Percentiles rank a stretch among this genome's conserved stretches.
phyloP scores from a whole-genome alignment of 1,140 invertebrate species.

The Lucilia cuprina region DNA sequence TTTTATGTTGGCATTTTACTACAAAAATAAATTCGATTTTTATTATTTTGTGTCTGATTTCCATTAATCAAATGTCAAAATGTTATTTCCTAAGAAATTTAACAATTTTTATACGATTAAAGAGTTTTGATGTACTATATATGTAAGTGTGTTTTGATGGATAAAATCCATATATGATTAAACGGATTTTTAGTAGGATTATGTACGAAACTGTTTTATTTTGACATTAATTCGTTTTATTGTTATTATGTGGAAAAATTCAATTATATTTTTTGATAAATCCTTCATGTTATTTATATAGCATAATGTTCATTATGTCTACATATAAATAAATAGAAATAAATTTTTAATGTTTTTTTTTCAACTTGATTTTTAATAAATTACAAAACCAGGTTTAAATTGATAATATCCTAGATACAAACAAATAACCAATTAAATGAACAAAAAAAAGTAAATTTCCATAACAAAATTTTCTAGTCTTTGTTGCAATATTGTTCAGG shows the following conservation, averaged over 20 bases:
- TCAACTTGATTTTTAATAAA: too few relatives aligned
- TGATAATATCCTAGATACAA: neutral
- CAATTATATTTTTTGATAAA: neutral
- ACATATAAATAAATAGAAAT: too few relatives aligned
- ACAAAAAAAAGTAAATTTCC: neutral
- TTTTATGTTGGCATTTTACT: neutral
- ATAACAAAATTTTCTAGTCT: neutral
- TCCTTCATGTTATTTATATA: neutral
- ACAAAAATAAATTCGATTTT: neutral
- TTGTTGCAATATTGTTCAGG: neutral
- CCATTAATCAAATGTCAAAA: constrained; percentile 11
- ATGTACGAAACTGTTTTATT: neutral
- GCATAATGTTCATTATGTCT: too few relatives aligned
- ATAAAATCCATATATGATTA: too few relatives aligned
- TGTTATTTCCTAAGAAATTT: neutral
- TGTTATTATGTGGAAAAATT: constrained; percentile 22
- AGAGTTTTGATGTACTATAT: too few relatives aligned
- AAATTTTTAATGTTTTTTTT: too few relatives aligned
- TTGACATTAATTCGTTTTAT: constrained; percentile 30
- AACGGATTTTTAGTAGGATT: neutral
- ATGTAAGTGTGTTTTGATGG: neutral
- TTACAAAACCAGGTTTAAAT: neutral
- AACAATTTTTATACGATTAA: neutral
- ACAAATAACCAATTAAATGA: neutral
- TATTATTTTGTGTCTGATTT: constrained; percentile 8